Conservation (phyloP, 2,113 vertebrate species). For the Propithecus coquereli region DNA sequence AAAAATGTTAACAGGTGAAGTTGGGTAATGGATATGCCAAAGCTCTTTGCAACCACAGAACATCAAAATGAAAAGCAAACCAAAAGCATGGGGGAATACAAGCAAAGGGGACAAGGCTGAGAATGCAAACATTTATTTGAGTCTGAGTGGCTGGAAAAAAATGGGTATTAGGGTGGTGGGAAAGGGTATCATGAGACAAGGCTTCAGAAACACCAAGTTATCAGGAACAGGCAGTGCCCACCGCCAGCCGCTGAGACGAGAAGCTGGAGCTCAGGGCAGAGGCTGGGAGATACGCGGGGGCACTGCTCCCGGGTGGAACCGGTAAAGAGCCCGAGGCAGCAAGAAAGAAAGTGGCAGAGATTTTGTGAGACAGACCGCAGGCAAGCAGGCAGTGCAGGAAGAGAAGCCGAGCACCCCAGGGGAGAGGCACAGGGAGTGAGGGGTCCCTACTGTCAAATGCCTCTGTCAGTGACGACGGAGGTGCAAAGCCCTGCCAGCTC, state of each 20-base stretch:
- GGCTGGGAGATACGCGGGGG: background rate
- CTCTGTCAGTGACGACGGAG: background rate
- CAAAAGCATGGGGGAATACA: background rate
- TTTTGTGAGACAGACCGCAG: background rate
- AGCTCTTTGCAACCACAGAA: background rate
- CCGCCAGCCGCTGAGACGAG: rapidly evolving
- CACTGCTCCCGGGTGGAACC: background rate
- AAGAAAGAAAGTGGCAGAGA: background rate
- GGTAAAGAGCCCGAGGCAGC: background rate
- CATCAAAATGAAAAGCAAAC: background rate
- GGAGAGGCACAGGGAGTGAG: background rate
- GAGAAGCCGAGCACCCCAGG: background rate
- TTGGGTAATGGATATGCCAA: background rate
- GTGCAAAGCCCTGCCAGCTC: background rate
- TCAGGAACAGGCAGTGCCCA: rapidly evolving
- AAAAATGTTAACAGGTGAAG: too few relatives aligned
- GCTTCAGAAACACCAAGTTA: background rate
- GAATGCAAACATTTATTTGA: background rate
- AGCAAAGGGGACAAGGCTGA: background rate
- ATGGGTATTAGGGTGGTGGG: too few relatives aligned
- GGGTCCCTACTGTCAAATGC: background rate
- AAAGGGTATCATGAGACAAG: background rate
- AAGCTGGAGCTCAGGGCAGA: background rate
- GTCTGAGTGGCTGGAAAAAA: background rate
- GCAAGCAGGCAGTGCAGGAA: background rate